A percentile compares a stretch with the other conserved stretches of the same genome.
Conservation (phyloP, 2,113 vertebrate species). For the Perca flavescens region DNA sequence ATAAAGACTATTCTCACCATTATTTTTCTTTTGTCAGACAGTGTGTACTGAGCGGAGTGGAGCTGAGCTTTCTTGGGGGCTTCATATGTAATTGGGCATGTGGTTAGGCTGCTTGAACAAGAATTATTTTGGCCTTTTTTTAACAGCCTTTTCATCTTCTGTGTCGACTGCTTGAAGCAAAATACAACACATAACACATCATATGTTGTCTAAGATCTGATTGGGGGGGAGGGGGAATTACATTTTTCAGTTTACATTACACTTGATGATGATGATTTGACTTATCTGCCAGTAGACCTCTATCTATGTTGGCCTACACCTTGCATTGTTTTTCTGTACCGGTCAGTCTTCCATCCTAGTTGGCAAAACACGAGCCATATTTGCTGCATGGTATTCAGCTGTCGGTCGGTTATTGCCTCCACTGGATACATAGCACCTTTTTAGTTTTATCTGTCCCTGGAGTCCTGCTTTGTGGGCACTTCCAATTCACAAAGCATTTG, state of each 20-base stretch:
- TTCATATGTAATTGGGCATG: conserved; percentile 7
- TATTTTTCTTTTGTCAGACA: background rate
- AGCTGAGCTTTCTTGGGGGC: background rate
- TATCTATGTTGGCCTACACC: conserved; percentile 7
- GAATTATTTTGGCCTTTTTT: conserved; percentile 29
- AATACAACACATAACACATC: background rate
- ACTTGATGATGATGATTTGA: background rate
- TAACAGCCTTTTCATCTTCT: conserved; percentile 2
- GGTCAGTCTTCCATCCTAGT: background rate
- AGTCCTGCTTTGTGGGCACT: conserved; percentile 22
- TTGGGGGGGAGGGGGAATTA: no score
- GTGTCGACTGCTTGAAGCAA: background rate
- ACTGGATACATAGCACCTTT: conserved; percentile 32
- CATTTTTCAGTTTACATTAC: background rate
- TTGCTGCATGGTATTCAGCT: background rate
- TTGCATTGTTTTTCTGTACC: background rate
- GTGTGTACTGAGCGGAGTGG: background rate
- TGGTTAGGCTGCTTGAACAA: background rate
- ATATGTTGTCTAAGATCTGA: background rate
- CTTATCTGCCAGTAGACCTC: background rate
- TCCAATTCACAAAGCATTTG: conserved; percentile 34
- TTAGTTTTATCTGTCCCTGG: conserved; percentile 10
- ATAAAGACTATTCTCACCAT: background rate
- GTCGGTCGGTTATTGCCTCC: conserved; percentile 8
- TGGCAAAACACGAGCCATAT: background rate